Evolutionary conservation across 2,113 vertebrate species (phyloP), one percentile per base, ranked within the genome.

Genomic region (Pterocles gutturalis): DNA sequence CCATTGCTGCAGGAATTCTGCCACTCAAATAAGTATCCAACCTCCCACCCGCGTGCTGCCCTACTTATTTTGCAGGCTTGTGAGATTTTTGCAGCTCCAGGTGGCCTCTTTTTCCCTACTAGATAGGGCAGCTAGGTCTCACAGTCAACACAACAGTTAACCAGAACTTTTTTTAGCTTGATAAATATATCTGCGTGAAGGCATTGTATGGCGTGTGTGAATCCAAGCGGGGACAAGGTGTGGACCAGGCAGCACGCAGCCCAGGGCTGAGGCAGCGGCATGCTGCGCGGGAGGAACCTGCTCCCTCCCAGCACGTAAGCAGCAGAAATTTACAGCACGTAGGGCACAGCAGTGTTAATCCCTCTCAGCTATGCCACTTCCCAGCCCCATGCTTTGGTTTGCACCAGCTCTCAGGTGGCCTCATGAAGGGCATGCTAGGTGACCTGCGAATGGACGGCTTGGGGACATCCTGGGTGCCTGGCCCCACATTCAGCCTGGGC

Each of bases 121-220:
- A 45, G 76, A 66, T 29, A 89, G 60, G 0, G 0, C 77, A 64
- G 6, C 26, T 46, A 22, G 54, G 29, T 77, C 65, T 96, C 69
- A 60, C 12, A 33, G 76, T 70, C 83, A 70, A 71, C 41, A 29
- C 60, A 86, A 51, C 38, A 51, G 71, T 41, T 57, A 78, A 73
- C 41, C 34, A 48, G 89, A 55, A 71, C 72, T 79, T 60, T 86
- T 94, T 89, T 89, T 94, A 94, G 80, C 91, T 57, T 78, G 80
- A 67, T 71, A 94, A 92, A 91, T 91, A 43, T 87, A 92, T 87
- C 89, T 55, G 54, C 2, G 5, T 41, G 89, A 90, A 92, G 76
- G 83, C 70, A 80, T 61, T 53, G 45, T 20, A 5, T 22, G 9
- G 78, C 0, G 0, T 6, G 0, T 66, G 66, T 45, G 83, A 85